These are phyloP conservation scores for Allacma fusca DNA, from an alignment of 2,888 invertebrate genomes.

Conservation along the genomic window DNA sequence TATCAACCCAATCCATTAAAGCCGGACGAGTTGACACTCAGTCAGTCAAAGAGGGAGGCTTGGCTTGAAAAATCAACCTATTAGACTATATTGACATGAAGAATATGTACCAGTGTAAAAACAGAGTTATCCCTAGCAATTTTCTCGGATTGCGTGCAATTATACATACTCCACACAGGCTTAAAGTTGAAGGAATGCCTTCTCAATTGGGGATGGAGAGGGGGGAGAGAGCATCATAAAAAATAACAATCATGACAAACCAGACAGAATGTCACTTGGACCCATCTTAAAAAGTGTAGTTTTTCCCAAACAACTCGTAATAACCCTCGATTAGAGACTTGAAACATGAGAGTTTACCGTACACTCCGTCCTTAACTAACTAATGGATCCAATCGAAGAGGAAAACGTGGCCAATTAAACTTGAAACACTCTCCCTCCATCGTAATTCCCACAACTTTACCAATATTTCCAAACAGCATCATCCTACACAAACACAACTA, in stretches of 20 bases:
- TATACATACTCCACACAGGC: background rate
- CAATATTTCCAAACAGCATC: background rate
- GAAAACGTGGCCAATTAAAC: constrained; percentile 6
- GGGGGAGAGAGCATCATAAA: background rate
- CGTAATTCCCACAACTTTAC: background rate
- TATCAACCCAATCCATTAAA: too few relatives aligned
- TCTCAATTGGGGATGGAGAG: background rate
- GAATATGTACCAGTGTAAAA: too few relatives aligned
- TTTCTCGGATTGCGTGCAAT: background rate
- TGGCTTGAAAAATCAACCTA: too few relatives aligned
- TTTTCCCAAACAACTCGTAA: background rate
- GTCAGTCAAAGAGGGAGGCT: too few relatives aligned
- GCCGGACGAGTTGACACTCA: too few relatives aligned
- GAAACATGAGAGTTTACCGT: background rate
- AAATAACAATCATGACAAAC: constrained; percentile 16
- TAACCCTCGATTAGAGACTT: constrained; percentile 7
- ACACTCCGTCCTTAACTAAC: constrained; percentile 3
- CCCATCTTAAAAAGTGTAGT: background rate
- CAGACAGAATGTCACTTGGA: constrained; percentile 12
- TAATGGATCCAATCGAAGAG: background rate
- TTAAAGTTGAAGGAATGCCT: too few relatives aligned
- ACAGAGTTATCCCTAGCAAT: background rate
- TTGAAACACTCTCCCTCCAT: background rate
- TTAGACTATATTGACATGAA: too few relatives aligned
- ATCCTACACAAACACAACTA: background rate